These are phyloP conservation scores for Falco cherrug DNA, from an alignment of 2,797 vertebrate species.

Conservation along the genomic window DNA sequence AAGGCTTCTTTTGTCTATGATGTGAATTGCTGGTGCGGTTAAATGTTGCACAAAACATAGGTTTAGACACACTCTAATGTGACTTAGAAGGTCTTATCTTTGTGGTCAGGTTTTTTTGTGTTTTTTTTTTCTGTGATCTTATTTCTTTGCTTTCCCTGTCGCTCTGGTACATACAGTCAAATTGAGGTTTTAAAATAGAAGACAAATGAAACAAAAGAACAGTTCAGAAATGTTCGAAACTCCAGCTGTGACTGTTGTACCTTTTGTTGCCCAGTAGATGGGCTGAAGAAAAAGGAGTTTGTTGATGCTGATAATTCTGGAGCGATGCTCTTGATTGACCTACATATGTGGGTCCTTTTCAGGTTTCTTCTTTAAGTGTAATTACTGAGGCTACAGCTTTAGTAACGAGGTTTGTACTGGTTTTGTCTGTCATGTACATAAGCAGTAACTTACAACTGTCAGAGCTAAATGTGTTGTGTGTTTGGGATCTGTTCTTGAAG, in stretches of 20 bases:
- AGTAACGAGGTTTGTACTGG: not conserved
- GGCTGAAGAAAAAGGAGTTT: not conserved
- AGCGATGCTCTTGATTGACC: not conserved
- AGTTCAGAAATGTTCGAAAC: not conserved
- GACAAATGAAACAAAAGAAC: not conserved
- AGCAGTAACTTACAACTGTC: not conserved
- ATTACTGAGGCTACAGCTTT: not conserved
- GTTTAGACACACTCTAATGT: not conserved
- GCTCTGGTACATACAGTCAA: not conserved
- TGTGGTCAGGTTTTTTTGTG: not conserved
- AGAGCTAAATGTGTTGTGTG: not conserved
- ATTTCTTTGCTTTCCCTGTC: not conserved
- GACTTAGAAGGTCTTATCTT: not conserved
- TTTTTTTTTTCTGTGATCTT: not conserved
- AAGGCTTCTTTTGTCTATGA: not conserved
- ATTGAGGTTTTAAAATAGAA: not conserved
- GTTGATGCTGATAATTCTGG: not conserved
- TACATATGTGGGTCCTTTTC: not conserved
- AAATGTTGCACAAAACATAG: not conserved
- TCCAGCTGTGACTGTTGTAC: conserved; percentile 20
- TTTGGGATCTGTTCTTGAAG: not conserved
- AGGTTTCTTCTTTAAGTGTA: not conserved
- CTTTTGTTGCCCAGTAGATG: not conserved
- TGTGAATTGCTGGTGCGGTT: not conserved
- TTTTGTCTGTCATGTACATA: not conserved